Evolutionary conservation across 2,888 invertebrate genomes (phyloP).

Genomic region (Synergus japonicus): DNA sequence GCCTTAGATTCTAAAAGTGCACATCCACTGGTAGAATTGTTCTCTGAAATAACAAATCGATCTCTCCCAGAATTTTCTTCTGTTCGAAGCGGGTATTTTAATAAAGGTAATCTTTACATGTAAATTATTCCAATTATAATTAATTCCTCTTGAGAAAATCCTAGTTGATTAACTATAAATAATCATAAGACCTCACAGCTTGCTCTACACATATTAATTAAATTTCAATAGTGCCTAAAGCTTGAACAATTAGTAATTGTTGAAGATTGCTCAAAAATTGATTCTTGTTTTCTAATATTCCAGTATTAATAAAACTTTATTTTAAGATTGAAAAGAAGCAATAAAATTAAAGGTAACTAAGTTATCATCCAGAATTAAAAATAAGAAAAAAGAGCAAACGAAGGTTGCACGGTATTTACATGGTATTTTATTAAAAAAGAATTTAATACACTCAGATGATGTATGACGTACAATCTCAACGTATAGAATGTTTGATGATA

Average conservation of each 20-base stretch:
- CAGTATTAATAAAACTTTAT: background rate
- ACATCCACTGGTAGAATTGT: constrained; percentile 67
- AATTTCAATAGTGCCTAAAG: no score
- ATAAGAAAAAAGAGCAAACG: background rate
- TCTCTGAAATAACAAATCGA: constrained; percentile 60
- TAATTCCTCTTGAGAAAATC: background rate
- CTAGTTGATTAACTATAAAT: background rate
- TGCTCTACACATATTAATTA: no score
- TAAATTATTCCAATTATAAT: constrained; percentile 50
- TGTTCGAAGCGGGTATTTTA: constrained; percentile 62
- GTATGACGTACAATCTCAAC: constrained; percentile 26
- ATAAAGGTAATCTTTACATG: constrained; percentile 74
- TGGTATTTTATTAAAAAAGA: constrained; percentile 23
- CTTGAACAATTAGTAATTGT: no score
- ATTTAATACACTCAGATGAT: background rate
- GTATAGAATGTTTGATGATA: constrained; percentile 12
- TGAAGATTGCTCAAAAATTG: no score
- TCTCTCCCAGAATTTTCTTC: constrained; percentile 57
- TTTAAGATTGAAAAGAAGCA: background rate
- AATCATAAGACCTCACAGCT: no score
- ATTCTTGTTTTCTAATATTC: background rate
- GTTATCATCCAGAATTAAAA: background rate
- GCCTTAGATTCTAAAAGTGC: constrained; percentile 67
- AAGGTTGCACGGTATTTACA: constrained; percentile 1
- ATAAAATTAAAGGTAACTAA: no score